phyloP scores from a whole-genome alignment of 2,888 invertebrate species.

The Xanthorhoe spadicearia region DNA sequence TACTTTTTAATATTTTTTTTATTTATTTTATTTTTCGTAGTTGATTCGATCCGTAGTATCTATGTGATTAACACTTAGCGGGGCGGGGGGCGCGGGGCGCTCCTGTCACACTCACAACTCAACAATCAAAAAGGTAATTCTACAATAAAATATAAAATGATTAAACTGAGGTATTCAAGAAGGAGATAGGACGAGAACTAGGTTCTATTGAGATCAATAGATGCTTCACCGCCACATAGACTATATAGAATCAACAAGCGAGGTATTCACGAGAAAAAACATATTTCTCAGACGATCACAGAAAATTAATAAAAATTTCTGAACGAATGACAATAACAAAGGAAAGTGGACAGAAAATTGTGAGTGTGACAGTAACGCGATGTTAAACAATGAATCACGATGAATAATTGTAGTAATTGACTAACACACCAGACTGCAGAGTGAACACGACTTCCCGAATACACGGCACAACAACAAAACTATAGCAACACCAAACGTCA shows the following conservation, averaged over 20 bases:
- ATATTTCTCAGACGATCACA: background rate
- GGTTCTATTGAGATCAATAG: constrained; percentile 25
- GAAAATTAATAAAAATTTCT: background rate
- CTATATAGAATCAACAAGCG: constrained; percentile 32
- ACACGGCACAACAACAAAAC: background rate
- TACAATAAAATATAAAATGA: constrained; percentile 9
- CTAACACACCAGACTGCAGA: constrained; percentile 68
- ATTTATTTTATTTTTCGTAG: constrained; percentile 64
- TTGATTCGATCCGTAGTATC: constrained; percentile 69
- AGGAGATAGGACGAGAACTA: constrained; percentile 11
- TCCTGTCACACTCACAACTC: constrained; percentile 49
- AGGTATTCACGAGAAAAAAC: constrained; percentile 21
- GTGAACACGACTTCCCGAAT: constrained; percentile 35
- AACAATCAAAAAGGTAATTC: background rate
- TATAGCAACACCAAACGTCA: background rate
- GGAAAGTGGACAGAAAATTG: background rate
- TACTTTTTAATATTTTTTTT: constrained; percentile 57
- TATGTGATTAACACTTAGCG: constrained; percentile 67
- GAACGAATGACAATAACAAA: background rate
- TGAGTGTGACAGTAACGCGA: constrained; percentile 56
- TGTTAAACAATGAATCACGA: constrained; percentile 42
- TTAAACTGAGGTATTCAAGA: constrained; percentile 5
- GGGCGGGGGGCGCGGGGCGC: constrained; percentile 61
- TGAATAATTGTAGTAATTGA: constrained; percentile 80
- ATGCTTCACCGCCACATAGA: constrained; percentile 23